Conservation (phyloP, 2,113 vertebrate genomes). For the Ancistrus triradiatus region DNA sequence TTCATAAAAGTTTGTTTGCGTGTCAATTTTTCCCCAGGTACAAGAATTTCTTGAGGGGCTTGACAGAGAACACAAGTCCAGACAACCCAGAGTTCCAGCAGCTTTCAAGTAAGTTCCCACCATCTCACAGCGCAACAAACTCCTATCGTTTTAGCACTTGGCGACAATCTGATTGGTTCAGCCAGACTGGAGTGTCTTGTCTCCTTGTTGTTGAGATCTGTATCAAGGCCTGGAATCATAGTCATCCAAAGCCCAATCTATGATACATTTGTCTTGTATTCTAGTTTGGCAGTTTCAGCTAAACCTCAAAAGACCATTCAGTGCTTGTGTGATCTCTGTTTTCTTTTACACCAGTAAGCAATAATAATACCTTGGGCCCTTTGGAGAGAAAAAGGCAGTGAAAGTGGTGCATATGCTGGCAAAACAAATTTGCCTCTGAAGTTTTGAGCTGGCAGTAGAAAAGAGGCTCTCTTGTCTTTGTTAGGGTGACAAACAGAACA, state of each 20-base stretch:
- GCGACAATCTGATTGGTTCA: slow-evolving; percentile 40
- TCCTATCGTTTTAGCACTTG: slow-evolving; percentile 31
- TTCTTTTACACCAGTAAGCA: slow-evolving; percentile 35
- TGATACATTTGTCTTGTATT: slow-evolving; percentile 40
- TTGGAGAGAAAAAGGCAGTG: slow-evolving; percentile 2
- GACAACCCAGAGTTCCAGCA: slow-evolving; percentile 68
- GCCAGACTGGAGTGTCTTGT: slow-evolving; percentile 18
- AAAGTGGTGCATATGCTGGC: slow-evolving; percentile 31
- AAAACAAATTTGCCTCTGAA: slow-evolving; percentile 35
- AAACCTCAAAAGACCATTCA: slow-evolving; percentile 44
- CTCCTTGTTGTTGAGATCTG: slow-evolving; percentile 31
- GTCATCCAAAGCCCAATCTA: slow-evolving; percentile 33
- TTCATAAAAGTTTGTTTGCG: too few relatives aligned
- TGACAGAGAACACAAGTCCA: slow-evolving; percentile 65
- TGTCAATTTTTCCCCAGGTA: slow-evolving; percentile 55
- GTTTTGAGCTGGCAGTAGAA: slow-evolving; percentile 34
- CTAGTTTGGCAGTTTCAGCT: slow-evolving; percentile 33
- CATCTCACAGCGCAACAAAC: slow-evolving; percentile 18
- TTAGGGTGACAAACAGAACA: slow-evolving; percentile 57
- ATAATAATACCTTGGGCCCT: slow-evolving; percentile 38
- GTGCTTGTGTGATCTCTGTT: slow-evolving; percentile 32
- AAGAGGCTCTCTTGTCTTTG: slow-evolving; percentile 55
- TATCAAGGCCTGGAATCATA: slow-evolving; percentile 16
- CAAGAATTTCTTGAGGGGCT: slow-evolving; percentile 64
- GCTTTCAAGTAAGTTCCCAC: slow-evolving; percentile 73